Base-by-base conservation (phyloP, 2,797 vertebrate species). In the Crossoptilon crossoptilon region DNA sequence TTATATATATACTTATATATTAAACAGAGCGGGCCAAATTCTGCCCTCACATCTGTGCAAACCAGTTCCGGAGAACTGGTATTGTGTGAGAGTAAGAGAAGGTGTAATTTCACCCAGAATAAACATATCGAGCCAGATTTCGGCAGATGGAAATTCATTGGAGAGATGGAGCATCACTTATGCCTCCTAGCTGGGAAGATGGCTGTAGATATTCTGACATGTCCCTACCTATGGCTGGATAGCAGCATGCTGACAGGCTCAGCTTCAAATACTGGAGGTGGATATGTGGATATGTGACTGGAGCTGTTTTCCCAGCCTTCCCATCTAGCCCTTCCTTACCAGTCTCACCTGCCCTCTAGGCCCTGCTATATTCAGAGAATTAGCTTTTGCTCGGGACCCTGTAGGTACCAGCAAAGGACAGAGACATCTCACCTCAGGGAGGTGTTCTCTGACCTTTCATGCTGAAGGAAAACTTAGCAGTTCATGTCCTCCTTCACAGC, bases 11-110 rank as follows among this genome's bases (percentile, higher is more conserved):
- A 89, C 80, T 68, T 88, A 58, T 85, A 85, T 85, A 90, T 95
- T 95, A 91, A 94, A 96, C 90, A 96, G 76, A 96, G 95, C 63
- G 67, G 95, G 80, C 68, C 68, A 76, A 74, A 76, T 94, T 90
- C 62, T 95, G 88, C 88, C 67, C 81, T 93, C 79, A 59, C 59
- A 80, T 29, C 58, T 78, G 66, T 95, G 91, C 90, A 95, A 95
- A 94, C 41, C 49, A 76, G 72, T 94, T 92, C 84, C 66, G 86
- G 81, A 88, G 59, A 93, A 74, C 13, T 77, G 48, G 48, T 77
- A 37, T n/a, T 51, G 31, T 78, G 55, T 90, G 87, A 93, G 72
- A 81, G 73, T 37, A 80, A 79, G 84, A 91, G 68, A 62, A 43
- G 90, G 85, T 74, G 41, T 91, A 43, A 86, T 82, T 84, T 90